Evolutionary conservation across 2,888 invertebrate species (phyloP), one percentile per base, ranked within the genome.

Genomic region (Hermaeophaga mercurialis): DNA sequence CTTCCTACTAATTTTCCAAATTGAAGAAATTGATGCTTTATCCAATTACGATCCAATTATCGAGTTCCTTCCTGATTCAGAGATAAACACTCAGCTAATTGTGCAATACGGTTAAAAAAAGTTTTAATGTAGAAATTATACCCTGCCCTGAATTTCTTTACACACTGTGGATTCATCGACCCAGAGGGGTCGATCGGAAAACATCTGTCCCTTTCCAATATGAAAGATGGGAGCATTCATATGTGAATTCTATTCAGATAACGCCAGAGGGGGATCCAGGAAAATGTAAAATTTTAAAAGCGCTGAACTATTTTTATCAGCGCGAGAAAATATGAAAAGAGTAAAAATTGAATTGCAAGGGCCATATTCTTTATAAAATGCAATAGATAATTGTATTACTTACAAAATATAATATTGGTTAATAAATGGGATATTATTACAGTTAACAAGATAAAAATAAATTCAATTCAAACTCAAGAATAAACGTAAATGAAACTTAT

Each of bases 201-300:
- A 54, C 60, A 63, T 48, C 61, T 61, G 58, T 44, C 58, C 53
- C 24, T 62, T 56, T 50, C 28, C 59, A 53, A 64, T 61, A 64
- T 62, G 58, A 62, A 64, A 59, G 54, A 57, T 58, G 52, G 38
- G 52, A 36, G 57, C 58, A 61, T 64, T 64, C 62, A 62, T 59
- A 61, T 62, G 59, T 57, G 62, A 62, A 62, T 62, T 57, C 56
- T 33, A 59, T 63, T 59, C 43, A 43, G 24, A 24, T 43, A 43
- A 43, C 26, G 6, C 24, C 43, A 43, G 43, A 26, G 43, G 14
- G 9, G 43, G 24, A 24, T 43, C 24, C 12, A 43, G 2, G 9
- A 26, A 26, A 8, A 26, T 26, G n/a, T n/a, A n/a, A n/a, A n/a
- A n/a, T n/a, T n/a, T n/a, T n/a, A n/a, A n/a, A n/a, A n/a, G n/a